Conservation (phyloP, 2,888 invertebrate species). For the Papilio protenor region DNA sequence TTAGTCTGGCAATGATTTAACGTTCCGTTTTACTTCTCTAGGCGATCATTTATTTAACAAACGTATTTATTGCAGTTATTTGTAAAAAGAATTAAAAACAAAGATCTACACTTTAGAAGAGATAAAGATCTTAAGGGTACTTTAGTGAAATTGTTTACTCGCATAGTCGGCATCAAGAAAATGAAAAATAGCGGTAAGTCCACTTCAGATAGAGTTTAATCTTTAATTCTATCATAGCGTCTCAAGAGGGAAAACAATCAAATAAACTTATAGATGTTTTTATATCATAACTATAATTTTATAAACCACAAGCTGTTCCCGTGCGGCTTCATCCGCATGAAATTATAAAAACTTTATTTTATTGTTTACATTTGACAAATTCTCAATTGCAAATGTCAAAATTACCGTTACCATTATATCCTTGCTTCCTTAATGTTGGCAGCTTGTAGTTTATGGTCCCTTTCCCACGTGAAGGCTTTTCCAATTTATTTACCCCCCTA, state of each 20-base stretch:
- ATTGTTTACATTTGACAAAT: too few relatives aligned
- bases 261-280: not conserved
- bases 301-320: too few relatives aligned
- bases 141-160: constrained; percentile 33
- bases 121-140: constrained; percentile 8
- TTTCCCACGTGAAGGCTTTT: too few relatives aligned
- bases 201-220: constrained; percentile 17
- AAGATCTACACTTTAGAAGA: not conserved
- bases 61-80: not conserved
- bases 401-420: too few relatives aligned
- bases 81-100: not conserved
- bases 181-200: constrained; percentile 29
- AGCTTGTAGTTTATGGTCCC: too few relatives aligned
- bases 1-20: not conserved
- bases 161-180: constrained; percentile 19
- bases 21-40: too few relatives aligned
- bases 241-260: not conserved
- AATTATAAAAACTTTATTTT: too few relatives aligned
- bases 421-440: too few relatives aligned
- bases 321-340: too few relatives aligned
- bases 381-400: too few relatives aligned
- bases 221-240: constrained; percentile 8
- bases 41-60: not conserved
- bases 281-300: too few relatives aligned
- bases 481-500: too few relatives aligned